Base-by-base conservation (phyloP, 2,888 invertebrate species). In the Cheilosia variabilis region DNA sequence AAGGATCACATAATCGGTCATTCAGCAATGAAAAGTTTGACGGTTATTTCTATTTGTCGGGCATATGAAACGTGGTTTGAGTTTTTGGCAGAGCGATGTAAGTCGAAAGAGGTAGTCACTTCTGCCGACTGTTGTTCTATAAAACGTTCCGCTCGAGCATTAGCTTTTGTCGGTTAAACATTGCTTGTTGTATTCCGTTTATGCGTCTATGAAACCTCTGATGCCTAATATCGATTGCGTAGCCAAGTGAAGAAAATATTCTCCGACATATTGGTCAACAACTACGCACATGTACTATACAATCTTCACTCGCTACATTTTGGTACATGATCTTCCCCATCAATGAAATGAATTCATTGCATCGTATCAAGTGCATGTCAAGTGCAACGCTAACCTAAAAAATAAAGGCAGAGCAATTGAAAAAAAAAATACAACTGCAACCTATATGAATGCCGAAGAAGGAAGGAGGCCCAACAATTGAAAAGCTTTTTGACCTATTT, bases 401-500 rank as follows among this genome's bases (percentile, higher is more conserved):
- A 58, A 47, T 37, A 34, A 69, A 43, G 55, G 52, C n/a, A 27
- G 27, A 4, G 27, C 53, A 17, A 43, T 68, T 66, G 43, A 10
- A 43, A 17, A 45, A n/a, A 57, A 22, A 7, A 41, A 24, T 41
- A 31, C 53, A 43, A 45, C 22, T n/a, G 24, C 62, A 65, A 53
- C 55, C 15, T 22, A 53, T 22, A 31, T 41, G 15, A 37, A 24
- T 50, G 53, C n/a, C 19, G 9, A 34, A 34, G 50, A 22, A 5
- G 15, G 10, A 22, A 65, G 43, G 24, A 76, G 50, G 58, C 37
- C 15, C 34, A 62, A 22, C 37, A 17, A 60, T 66, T 66, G 66
- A 57, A 50, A 68, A 83, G 78, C 78, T 78, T 37, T 57, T 17
- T 68, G 72, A 78, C 82, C 78, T 31, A 72, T 78, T 82, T 78